A percentile compares a stretch with the other conserved stretches of the same genome.
Conservation (phyloP, 2,888 invertebrate genomes). For the Agriopis aurantiaria region DNA sequence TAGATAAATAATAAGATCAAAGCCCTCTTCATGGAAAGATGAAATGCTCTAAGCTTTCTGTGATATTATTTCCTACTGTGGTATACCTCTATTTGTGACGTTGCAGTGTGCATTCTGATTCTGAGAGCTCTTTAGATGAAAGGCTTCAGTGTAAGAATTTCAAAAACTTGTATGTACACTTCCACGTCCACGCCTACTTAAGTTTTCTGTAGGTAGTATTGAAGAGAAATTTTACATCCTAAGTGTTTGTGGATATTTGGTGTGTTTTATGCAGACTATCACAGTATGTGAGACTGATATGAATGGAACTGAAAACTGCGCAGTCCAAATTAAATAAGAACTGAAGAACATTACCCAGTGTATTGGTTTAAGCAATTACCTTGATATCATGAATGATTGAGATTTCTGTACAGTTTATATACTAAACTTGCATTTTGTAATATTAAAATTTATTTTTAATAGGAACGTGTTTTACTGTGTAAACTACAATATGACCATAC, state of each 20-base stretch:
- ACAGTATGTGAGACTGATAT: slow-evolving; percentile 38
- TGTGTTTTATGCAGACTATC: background rate
- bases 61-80: slow-evolving; percentile 38
- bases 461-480: slow-evolving; percentile 22
- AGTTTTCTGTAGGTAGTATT: too few species aligned
- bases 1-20: slow-evolving; percentile 1
- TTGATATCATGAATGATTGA: slow-evolving; percentile 14
- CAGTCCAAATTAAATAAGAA: slow-evolving; percentile 26
- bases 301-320: slow-evolving; percentile 34
- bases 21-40: slow-evolving; percentile 31
- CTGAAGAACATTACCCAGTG: slow-evolving; percentile 30
- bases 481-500: background rate
- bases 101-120: background rate
- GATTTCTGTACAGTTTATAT: slow-evolving; percentile 27
- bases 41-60: slow-evolving; percentile 36
- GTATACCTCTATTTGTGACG: background rate
- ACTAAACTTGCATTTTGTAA: slow-evolving; percentile 34
- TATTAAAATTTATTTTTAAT: slow-evolving; percentile 43
- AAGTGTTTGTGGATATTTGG: background rate
- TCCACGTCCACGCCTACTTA: too few species aligned
- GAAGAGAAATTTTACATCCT: too few species aligned
- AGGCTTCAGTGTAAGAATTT: background rate
- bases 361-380: slow-evolving; percentile 21
- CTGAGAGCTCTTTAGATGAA: background rate
- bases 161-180: too few species aligned